Evolutionary conservation across 2,113 vertebrate genomes (phyloP).

Genomic region (Platanista minor): DNA sequence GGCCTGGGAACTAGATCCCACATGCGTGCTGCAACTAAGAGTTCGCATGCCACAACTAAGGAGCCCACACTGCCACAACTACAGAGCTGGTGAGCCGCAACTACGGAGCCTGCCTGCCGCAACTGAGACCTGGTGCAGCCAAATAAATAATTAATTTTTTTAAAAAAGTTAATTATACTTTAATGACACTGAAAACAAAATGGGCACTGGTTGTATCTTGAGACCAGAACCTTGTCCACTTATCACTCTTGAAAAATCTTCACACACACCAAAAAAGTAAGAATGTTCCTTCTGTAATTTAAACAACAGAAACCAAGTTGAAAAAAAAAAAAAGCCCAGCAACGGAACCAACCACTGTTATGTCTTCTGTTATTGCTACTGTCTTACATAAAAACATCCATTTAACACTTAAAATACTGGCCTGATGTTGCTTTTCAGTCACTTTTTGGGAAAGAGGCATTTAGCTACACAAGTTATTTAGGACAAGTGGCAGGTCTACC

Average conservation of each 20-base stretch:
- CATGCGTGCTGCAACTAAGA: no score
- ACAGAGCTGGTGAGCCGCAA: no score
- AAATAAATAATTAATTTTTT: no score
- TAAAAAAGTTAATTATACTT: background rate
- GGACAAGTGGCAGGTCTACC: slow-evolving; percentile 1
- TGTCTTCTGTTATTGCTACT: background rate
- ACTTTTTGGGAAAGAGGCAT: background rate
- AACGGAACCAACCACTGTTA: background rate
- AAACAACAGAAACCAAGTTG: background rate
- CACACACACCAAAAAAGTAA: background rate
- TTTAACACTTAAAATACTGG: background rate
- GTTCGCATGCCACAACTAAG: no score
- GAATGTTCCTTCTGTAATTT: background rate
- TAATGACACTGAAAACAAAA: background rate
- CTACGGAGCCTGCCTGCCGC: no score
- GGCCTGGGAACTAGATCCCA: no score
- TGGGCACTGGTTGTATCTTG: background rate
- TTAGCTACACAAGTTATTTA: background rate
- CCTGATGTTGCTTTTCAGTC: background rate
- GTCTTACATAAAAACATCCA: background rate
- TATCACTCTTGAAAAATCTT: background rate
- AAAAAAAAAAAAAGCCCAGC: background rate
- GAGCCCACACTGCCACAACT: no score
- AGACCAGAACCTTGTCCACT: background rate
- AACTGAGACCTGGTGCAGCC: no score